Percentiles rank a stretch among this genome's conserved stretches.
Conservation (phyloP, 2,113 vertebrate genomes). For the Hippoglossus stenolepis region DNA sequence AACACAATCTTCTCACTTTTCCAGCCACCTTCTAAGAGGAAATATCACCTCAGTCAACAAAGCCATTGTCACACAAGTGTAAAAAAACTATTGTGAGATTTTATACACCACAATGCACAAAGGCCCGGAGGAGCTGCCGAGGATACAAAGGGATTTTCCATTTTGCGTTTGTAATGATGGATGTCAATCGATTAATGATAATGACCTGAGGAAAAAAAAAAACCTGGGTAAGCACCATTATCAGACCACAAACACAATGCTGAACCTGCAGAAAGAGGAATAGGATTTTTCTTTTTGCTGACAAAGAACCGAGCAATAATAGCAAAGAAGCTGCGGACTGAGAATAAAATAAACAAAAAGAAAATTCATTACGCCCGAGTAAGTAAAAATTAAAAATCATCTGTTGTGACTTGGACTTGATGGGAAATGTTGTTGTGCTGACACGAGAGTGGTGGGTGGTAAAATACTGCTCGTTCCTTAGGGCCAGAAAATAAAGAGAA, state of each 20-base stretch:
- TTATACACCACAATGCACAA: slow-evolving; percentile 2
- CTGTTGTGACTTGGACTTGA: slow-evolving; percentile 48
- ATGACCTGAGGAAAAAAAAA: slow-evolving; percentile 46
- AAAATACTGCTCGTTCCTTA: slow-evolving; percentile 23
- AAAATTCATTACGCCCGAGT: slow-evolving; percentile 57
- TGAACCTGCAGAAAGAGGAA: slow-evolving; percentile 69
- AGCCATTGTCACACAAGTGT: not conserved
- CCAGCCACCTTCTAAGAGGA: not conserved
- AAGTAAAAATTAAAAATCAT: slow-evolving; percentile 67
- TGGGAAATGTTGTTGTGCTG: slow-evolving; percentile 51
- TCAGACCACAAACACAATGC: slow-evolving; percentile 59
- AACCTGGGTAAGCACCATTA: slow-evolving; percentile 57
- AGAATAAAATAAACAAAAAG: slow-evolving; percentile 60
- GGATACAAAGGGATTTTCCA: slow-evolving; percentile 43
- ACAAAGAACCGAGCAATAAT: slow-evolving; percentile 61
- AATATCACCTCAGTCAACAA: slow-evolving; percentile 1
- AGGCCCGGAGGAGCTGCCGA: not conserved
- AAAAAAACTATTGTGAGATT: slow-evolving; percentile 8
- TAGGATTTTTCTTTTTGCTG: slow-evolving; percentile 61
- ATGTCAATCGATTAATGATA: slow-evolving; percentile 63
- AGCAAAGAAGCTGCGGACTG: slow-evolving; percentile 55
- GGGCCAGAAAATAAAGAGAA: not conserved
- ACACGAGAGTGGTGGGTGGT: slow-evolving; percentile 31
- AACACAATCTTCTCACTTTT: not conserved
- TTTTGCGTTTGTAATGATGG: slow-evolving; percentile 40